Base-by-base conservation (phyloP, 2,113 vertebrate species). In the Vidua macroura region DNA sequence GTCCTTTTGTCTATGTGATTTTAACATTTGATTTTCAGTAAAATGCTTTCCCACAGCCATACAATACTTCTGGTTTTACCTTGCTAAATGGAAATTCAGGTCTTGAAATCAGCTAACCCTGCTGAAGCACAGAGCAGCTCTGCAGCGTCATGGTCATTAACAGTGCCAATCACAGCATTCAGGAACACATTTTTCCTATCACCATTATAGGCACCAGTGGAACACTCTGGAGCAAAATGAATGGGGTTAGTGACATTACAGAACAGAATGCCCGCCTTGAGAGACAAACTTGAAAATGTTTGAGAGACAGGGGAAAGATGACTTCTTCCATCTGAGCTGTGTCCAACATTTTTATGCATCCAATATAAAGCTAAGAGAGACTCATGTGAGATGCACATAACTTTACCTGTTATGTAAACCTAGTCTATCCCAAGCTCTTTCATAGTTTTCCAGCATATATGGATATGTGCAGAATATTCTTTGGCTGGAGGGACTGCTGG, bases 121-220 rank as follows among this genome's bases (percentile, higher is more conserved):
- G 85, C 68, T 92, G 90, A 94, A 96, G 48, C 90, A 73, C 59
- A 86, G 46, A 90, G 79, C 86, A 92, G 66, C 73, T 91, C 81
- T 93, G 89, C 89, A 91, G 81, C 75, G 89, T 87, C 91, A 90
- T 78, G 68, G 69, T 90, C 93, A 96, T 96, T 95, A 95, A 77
- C 82, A 63, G 56, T 93, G 93, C 79, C 96, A 95, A 68, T 96
- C 94, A 94, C 62, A 62, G 85, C 52, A 78, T 70, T 92, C 67
- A 66, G 69, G 88, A 94, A 39, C 4, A 7, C 48, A 74, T 93
- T 91, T 75, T 89, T 87, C 21, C 73, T 70, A 2, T 68, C 14
- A 4, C 87, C 44, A 25, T 91, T 87, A 63, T 49, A 80, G 79
- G 25, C 1, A 0, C 59, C 72, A 53, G 39, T 70, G 68, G 59